Evolutionary conservation across 2,113 vertebrate species (phyloP).

Genomic region (Pundamilia nyererei): DNA sequence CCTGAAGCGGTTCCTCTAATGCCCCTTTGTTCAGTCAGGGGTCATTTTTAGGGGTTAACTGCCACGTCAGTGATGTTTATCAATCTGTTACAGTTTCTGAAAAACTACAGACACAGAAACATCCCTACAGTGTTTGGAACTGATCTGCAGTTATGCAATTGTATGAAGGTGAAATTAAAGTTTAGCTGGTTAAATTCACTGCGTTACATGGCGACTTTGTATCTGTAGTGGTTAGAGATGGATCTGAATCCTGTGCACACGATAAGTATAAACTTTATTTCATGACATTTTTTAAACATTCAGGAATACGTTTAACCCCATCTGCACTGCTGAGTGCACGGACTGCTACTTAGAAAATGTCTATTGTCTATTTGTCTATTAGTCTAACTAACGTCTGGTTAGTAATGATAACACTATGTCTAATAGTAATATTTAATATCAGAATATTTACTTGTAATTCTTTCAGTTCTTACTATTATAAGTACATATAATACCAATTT

Average conservation of each 20-base stretch:
- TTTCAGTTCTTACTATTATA: neutral
- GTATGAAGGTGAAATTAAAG: neutral
- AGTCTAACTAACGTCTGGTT: neutral
- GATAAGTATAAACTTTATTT: neutral
- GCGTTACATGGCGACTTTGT: neutral
- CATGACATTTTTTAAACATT: neutral
- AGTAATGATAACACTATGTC: neutral
- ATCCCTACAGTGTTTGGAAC: neutral
- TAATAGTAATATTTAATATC: neutral
- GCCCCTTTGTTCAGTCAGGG: neutral
- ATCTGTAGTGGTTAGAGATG: neutral
- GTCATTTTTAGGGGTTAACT: neutral
- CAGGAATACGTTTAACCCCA: neutral
- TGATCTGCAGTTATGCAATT: neutral
- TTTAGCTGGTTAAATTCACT: neutral
- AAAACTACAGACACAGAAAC: neutral
- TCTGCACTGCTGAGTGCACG: neutral
- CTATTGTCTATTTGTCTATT: neutral
- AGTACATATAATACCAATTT: neutral
- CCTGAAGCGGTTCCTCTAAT: neutral
- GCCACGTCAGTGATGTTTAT: neutral
- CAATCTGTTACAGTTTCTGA: neutral
- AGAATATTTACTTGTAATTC: neutral
- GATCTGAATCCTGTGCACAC: neutral
- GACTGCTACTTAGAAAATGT: neutral